Evolutionary conservation across 2,888 invertebrate genomes (phyloP), one percentile per base, ranked within the genome.

Genomic region (Encarsia formosa): DNA sequence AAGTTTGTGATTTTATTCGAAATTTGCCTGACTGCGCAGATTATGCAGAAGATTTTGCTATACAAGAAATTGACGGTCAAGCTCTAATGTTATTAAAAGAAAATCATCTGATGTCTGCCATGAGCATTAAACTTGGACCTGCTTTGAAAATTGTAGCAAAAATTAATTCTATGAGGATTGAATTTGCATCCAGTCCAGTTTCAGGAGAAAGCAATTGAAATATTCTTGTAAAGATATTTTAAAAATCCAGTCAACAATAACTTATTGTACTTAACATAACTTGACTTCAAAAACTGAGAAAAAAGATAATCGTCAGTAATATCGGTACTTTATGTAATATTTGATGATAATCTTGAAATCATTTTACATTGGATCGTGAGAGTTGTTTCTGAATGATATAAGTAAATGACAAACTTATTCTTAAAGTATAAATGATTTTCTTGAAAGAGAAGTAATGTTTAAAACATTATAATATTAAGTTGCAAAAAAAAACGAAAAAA

Each of bases 11-110:
- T 37, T 90, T 96, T 68, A 91, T 97, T 64, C 83, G 87, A 61
- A 86, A 84, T 63, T 80, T 96, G 52, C 93, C 91, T 0, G 96
- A 95, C 0, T 95, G 95, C 71, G 84, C 87, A 8, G 88, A 89
- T 62, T 95, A 95, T 69, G 95, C 94, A 0, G 94, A 95, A 67
- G 95, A 95, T 70, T 97, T 97, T 77, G 84, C 88, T 11, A 85
- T 89, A 66, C 95, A 97, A 75, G 96, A 96, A 75, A 95, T 97
- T 63, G 97, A 97, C 67, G 96, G 97, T 0, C 94, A 95, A 69
- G 96, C 96, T 0, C 76, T 97, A 54, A 81, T 96, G 77, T 78
- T 97, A 47, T 82, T 97, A 45, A 90, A 92, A 66, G 93, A 93
- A 60, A 95, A 95, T 67, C 96, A 97, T 75, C 79, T 97, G 24